A percentile compares a stretch with the other conserved stretches of the same genome.
These are phyloP conservation scores for Piaya cayana DNA, from an alignment of 2,113 vertebrate species.

Conservation along the genomic window DNA sequence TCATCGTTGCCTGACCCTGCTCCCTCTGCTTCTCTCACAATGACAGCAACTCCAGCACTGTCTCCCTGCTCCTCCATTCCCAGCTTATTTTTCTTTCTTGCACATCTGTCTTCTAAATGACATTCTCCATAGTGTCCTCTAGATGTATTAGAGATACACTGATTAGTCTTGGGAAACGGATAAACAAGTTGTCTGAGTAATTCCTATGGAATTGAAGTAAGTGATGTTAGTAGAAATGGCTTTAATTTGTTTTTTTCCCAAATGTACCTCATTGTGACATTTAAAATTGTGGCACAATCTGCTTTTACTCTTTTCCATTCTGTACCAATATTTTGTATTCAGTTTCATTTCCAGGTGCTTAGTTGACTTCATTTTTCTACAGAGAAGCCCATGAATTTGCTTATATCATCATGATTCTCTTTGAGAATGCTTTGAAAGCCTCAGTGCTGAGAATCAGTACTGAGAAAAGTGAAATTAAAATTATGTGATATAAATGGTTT, in stretches of 20 bases:
- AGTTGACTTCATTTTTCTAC: neutral
- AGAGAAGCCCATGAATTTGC: neutral
- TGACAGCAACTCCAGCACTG: neutral
- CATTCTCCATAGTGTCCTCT: neutral
- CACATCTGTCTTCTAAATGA: neutral
- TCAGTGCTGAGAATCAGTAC: neutral
- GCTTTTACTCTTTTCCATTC: neutral
- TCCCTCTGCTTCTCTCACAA: neutral
- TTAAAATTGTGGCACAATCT: neutral
- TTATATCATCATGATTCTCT: neutral
- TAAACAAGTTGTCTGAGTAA: neutral
- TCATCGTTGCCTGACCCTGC: neutral
- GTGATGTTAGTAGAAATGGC: neutral
- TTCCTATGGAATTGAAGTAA: neutral
- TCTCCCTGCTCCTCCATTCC: neutral
- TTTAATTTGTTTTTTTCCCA: slow-evolving; percentile 1
- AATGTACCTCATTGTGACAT: neutral
- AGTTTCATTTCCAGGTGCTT: neutral
- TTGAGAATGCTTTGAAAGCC: neutral
- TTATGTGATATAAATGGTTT: neutral
- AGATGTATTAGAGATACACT: neutral
- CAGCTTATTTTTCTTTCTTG: neutral
- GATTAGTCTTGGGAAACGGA: neutral
- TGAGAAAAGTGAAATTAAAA: neutral
- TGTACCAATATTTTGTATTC: neutral